Percentiles rank a stretch among this genome's conserved stretches.
Evolutionary conservation across 2,797 vertebrate species (phyloP).

Genomic region (Diplodus sargus): DNA sequence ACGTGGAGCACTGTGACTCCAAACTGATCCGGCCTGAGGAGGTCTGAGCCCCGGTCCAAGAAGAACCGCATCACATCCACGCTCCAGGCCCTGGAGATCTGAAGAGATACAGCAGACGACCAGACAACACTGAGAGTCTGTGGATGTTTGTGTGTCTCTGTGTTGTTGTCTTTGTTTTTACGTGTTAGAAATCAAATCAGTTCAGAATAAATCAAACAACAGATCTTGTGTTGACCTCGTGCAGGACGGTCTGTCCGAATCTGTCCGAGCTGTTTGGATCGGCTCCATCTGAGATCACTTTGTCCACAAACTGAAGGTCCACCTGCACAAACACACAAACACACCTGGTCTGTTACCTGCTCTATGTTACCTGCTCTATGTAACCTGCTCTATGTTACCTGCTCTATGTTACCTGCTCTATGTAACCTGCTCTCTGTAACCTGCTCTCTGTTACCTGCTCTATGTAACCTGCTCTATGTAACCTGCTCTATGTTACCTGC

Average conservation of each 20-base stretch:
- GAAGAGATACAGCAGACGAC: background rate
- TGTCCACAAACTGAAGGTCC: conserved; percentile 57
- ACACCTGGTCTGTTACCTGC: conserved; percentile 39
- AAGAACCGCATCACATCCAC: conserved; percentile 84
- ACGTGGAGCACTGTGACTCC: conserved; percentile 82
- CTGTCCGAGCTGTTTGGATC: conserved; percentile 62
- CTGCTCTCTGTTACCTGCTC: too few species aligned
- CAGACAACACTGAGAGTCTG: too few species aligned
- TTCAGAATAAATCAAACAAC: too few species aligned
- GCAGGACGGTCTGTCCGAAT: conserved; percentile 64
- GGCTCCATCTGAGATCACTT: conserved; percentile 49
- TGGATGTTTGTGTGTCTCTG: too few species aligned
- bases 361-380: too few species aligned
- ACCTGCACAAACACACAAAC: conserved; percentile 50
- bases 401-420: too few species aligned
- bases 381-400: too few species aligned
- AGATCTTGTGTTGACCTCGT: conserved; percentile 48
- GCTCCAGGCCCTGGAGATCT: conserved; percentile 81
- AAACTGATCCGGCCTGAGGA: conserved; percentile 68
- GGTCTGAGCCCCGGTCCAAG: conserved; percentile 76
- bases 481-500: background rate
- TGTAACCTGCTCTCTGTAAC: too few species aligned
- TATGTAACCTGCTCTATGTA: too few species aligned
- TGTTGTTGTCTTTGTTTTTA: too few species aligned
- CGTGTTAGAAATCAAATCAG: too few species aligned